Percentiles rank a stretch among this genome's conserved stretches.
Conservation (phyloP, 2,113 vertebrate genomes). For the Casuarius casuarius region DNA sequence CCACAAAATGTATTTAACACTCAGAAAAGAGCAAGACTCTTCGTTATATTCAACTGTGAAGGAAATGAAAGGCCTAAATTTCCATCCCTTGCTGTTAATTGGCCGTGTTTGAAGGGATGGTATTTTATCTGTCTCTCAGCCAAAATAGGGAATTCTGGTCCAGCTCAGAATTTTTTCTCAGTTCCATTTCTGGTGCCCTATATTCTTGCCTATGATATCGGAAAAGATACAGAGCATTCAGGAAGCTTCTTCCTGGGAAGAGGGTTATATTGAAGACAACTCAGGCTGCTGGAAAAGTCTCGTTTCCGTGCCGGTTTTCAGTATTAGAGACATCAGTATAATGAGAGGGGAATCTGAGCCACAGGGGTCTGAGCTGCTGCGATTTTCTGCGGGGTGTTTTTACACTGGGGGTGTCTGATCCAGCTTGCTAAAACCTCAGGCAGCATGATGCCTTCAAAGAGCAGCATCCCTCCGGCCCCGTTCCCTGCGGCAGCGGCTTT, state of each 20-base stretch:
- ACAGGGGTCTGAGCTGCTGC: background rate
- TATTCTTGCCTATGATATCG: fast-evolving
- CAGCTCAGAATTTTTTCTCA: background rate
- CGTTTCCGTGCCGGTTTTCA: background rate
- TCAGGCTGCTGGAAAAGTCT: background rate
- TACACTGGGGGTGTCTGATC: background rate
- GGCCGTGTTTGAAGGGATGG: background rate
- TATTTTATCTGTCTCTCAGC: background rate
- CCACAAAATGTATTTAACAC: background rate
- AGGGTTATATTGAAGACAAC: background rate
- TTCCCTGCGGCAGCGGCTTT: conserved; percentile 41
- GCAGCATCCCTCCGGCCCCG: background rate
- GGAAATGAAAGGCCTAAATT: fast-evolving
- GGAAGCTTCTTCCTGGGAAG: background rate
- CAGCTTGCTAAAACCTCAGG: background rate
- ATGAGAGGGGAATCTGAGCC: background rate
- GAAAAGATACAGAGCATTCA: background rate
- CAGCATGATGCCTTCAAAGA: background rate
- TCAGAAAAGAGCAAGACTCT: background rate
- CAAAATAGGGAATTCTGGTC: background rate
- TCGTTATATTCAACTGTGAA: background rate
- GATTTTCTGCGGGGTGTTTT: background rate
- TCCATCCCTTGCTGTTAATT: too few relatives aligned
- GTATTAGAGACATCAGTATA: background rate
- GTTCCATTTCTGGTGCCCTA: background rate